Evolutionary conservation across 2,113 vertebrate genomes (phyloP).

Genomic region (Lichenostomus cassidix): DNA sequence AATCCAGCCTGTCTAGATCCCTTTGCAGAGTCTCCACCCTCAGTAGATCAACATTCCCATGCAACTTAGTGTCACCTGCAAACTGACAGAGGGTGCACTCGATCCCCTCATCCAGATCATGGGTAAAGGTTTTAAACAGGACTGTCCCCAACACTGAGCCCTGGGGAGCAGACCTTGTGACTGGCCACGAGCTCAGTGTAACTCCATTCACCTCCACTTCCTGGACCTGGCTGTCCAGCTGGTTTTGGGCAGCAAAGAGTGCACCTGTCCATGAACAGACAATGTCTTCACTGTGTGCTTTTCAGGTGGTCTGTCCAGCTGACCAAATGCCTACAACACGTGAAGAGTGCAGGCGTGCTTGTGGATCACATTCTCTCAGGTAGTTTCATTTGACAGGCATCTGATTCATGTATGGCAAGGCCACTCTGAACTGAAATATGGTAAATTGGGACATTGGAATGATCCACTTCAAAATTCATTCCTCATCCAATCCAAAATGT

Average conservation of each 20-base stretch:
- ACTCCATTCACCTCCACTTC: neutral
- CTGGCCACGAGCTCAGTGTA: neutral
- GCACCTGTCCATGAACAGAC: neutral
- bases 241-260: neutral
- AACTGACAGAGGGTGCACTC: neutral
- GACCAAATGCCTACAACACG: neutral
- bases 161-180: neutral
- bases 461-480: neutral
- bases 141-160: neutral
- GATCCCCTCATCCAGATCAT: neutral
- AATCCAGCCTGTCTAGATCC: neutral
- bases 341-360: neutral
- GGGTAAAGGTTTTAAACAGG: neutral
- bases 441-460: neutral
- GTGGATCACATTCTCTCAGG: neutral
- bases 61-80: neutral
- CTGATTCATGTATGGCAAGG: neutral
- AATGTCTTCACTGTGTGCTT: neutral
- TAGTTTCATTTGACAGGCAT: neutral
- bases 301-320: neutral
- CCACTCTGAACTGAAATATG: neutral
- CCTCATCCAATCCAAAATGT: neutral
- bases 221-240: neutral
- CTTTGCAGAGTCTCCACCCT: neutral
- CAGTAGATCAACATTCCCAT: neutral